Evolutionary conservation across 2,113 vertebrate species (phyloP).

Genomic region (Pomatostomus ruficeps): DNA sequence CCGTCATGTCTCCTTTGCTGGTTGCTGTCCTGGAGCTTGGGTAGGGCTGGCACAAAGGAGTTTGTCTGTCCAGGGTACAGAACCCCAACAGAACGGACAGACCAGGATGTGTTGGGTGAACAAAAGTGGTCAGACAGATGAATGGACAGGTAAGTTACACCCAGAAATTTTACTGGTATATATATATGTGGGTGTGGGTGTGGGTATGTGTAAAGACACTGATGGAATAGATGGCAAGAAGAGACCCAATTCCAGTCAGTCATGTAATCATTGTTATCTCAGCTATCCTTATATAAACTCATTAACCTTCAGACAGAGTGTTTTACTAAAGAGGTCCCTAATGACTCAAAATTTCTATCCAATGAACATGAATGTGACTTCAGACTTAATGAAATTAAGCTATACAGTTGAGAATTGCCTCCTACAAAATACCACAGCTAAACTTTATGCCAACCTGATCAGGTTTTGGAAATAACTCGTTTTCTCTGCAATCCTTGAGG

Average conservation of each 20-base stretch:
- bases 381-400: background rate
- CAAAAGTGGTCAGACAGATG: background rate
- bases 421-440: background rate
- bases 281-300: background rate
- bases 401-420: background rate
- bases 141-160: background rate
- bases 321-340: background rate
- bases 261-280: background rate
- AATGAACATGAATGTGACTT: background rate
- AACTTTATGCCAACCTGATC: background rate
- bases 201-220: background rate
- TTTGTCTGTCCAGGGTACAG: background rate
- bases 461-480: fast-evolving
- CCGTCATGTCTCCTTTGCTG: background rate
- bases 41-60: background rate
- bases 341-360: background rate
- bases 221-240: background rate
- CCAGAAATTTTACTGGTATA: background rate
- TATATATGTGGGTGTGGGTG: fast-evolving
- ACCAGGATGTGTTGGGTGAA: background rate
- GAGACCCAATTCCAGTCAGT: background rate
- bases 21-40: background rate
- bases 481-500: background rate
- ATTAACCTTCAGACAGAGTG: background rate
- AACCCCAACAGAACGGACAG: background rate